Conservation (phyloP, 2,888 invertebrate species). For the Gnatocerus cornutus region DNA sequence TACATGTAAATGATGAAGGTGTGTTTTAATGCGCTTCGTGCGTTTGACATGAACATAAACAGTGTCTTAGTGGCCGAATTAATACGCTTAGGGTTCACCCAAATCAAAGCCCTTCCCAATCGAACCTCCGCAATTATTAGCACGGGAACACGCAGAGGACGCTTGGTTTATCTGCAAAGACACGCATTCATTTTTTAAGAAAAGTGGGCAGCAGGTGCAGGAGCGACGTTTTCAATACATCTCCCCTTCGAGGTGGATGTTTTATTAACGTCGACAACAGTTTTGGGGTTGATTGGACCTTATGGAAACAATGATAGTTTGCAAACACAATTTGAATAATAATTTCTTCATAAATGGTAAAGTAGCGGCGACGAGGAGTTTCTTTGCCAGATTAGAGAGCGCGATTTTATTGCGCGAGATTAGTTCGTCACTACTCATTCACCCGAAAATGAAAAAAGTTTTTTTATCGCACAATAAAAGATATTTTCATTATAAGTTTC, state of each 20-base stretch:
- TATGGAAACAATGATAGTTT: slow-evolving; percentile 2
- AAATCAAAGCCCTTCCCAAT: slow-evolving; percentile 24
- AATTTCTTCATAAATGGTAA: slow-evolving; percentile 17
- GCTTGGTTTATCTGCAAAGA: slow-evolving; percentile 4
- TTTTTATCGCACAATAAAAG: slow-evolving; percentile 37
- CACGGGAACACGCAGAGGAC: neutral
- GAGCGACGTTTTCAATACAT: slow-evolving; percentile 15
- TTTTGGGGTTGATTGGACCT: neutral
- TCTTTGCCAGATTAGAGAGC: neutral
- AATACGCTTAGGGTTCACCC: slow-evolving; percentile 32
- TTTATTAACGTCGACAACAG: slow-evolving; percentile 19
- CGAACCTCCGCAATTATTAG: slow-evolving; percentile 16
- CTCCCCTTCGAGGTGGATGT: slow-evolving; percentile 5
- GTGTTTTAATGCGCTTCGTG: slow-evolving; percentile 22
- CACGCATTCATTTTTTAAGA: slow-evolving; percentile 15
- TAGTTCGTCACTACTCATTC: slow-evolving; percentile 24
- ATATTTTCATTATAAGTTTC: slow-evolving; percentile 39
- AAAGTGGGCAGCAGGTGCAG: neutral
- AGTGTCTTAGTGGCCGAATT: slow-evolving; percentile 35
- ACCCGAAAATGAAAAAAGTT: slow-evolving; percentile 38
- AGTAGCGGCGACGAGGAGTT: neutral
- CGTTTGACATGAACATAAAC: slow-evolving; percentile 38
- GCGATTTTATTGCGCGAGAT: slow-evolving; percentile 17
- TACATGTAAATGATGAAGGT: slow-evolving; percentile 29
- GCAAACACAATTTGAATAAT: slow-evolving; percentile 30